Base-by-base conservation (phyloP, 2,113 vertebrate genomes). In the Malurus cyaneus region DNA sequence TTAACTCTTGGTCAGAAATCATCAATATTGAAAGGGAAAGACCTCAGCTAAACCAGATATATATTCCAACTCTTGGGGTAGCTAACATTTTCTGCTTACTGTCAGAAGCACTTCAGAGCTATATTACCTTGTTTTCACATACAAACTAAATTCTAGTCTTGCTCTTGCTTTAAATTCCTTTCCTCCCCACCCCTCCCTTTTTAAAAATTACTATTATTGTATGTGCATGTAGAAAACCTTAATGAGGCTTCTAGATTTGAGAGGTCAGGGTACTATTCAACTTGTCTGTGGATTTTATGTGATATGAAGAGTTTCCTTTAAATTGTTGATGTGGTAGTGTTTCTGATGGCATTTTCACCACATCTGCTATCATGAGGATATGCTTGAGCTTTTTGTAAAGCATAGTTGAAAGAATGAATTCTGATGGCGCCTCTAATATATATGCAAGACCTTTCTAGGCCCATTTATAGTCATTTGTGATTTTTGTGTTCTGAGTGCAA, bases 151-250 rank as follows among this genome's bases (percentile, higher is more conserved):
- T 60, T 93, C 9, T 46, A 69, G 69, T 54, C 15, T 82, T 81
- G 12, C 9, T 41, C 4, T 41, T 44, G 34, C 44, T 93, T 78
- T 44, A 18, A 70, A 31, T 61, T 34, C 3, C 39, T 57, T 86
- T 69, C 17, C 3, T 28, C 5, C 11, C 23, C 10, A 5, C 5
- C 8, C 2, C 2, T 3, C 14, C 36, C 18, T 10, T 15, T 34
- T 24, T 17, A n/a, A 26, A 18, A 13, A 11, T 44, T 42, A 7
- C 10, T 53, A 2, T 71, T 41, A 24, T 59, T 78, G 5, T 70
- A 12, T 42, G 15, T 66, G 23, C 8, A 6, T 50, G n/a, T 52
- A 77, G 34, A 60, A 93, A 87, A 42, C 18, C 5, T 34, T 34
- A 56, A 50, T 66, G 42, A 73, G 25, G 20, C 6, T 44, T 65